Base-by-base conservation (phyloP, 2,888 invertebrate species). In the Meganola albula region DNA sequence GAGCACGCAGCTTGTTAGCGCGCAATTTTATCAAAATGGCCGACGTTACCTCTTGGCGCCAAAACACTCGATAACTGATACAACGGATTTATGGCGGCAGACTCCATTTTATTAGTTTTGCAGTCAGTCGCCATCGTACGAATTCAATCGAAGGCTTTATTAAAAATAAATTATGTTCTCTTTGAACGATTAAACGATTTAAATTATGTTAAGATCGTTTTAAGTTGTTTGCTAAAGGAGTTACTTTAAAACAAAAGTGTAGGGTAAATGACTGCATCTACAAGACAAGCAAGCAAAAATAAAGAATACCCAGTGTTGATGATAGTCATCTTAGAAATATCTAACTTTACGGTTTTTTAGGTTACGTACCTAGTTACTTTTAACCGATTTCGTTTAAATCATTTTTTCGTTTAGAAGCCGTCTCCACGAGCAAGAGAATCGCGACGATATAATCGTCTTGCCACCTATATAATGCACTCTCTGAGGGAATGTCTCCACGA, bases 21-120 rank as follows among this genome's bases (percentile, higher is more conserved):
- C 50, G 55, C 49, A 57, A 55, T 64, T 71, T 72, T 59, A 65
- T 43, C 44, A 65, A 70, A 41, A 72, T 66, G 65, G 64, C 65
- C 54, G 43, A 43, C 49, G 56, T 47, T 54, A 46, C 45, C 42
- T 50, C 46, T 58, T 67, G 72, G 69, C 74, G 72, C 70, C 74
- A 61, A 50, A 59, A 57, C 58, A 61, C 59, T 70, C 59, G 49
- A 65, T 63, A 60, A 54, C 62, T 54, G 53, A 67, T 44, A 37
- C 41, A 24, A 43, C 44, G 58, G 64, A 71, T 70, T 74, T 70
- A 71, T 61, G 54, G 53, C 48, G 16, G 38, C 42, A 49, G 51
- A 53, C 39, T 63, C 53, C 48, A 61, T 62, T 69, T 70, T 63
- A 64, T 62, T 59, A 63, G 49, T 53, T 46, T 25, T 39, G 37